Evolutionary conservation across 2,113 vertebrate species (phyloP).

Genomic region (Pteruthius melanotis): DNA sequence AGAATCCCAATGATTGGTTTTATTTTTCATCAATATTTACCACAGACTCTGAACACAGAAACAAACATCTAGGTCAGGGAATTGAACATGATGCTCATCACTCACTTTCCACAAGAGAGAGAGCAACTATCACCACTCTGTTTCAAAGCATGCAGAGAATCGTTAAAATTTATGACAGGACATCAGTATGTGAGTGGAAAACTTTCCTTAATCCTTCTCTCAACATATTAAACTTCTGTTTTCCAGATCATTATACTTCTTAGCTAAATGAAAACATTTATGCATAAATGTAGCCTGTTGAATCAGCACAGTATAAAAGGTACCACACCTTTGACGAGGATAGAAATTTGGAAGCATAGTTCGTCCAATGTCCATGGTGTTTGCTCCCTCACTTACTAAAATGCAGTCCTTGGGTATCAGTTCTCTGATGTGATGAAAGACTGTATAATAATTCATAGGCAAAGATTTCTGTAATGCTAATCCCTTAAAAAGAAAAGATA

Average conservation of each 20-base stretch:
- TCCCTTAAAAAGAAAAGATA: slow-evolving; percentile 60
- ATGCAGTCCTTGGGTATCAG: slow-evolving; percentile 87
- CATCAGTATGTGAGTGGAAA: neutral
- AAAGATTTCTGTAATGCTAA: slow-evolving; percentile 76
- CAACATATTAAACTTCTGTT: neutral
- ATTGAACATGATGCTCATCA: neutral
- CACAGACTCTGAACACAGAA: neutral
- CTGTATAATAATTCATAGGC: slow-evolving; percentile 96
- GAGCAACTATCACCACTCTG: neutral
- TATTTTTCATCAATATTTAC: neutral
- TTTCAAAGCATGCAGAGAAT: neutral
- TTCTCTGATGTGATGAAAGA: slow-evolving; percentile 85
- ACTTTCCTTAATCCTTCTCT: neutral
- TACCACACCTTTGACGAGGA: slow-evolving; percentile 85
- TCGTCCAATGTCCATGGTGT: slow-evolving; percentile 98
- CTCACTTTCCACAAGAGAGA: neutral
- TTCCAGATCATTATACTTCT: neutral
- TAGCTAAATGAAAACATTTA: neutral
- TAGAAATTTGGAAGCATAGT: slow-evolving; percentile 89
- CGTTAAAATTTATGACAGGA: neutral
- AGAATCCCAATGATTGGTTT: neutral
- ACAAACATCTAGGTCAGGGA: neutral
- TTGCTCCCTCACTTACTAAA: slow-evolving; percentile 94
- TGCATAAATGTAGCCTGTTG: neutral
- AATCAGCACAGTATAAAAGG: neutral